These are phyloP conservation scores for Lordiphosa collinella DNA, from an alignment of 1,140 invertebrate species.

Conservation along the genomic window DNA sequence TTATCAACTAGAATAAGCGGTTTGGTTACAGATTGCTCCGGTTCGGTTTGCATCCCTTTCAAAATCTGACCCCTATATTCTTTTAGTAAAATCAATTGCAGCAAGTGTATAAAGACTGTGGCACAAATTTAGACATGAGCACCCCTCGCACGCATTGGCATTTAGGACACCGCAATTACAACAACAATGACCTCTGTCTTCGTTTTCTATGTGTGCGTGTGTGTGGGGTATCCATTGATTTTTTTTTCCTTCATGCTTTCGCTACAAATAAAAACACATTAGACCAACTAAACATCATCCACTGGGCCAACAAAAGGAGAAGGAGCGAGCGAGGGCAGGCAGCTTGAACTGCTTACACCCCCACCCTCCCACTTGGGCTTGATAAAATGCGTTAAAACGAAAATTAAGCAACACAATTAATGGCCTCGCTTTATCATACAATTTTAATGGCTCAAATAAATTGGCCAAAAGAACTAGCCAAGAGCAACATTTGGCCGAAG, in stretches of 20 bases:
- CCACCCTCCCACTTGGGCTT: constrained; percentile 30
- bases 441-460: constrained; percentile 75
- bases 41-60: too few relatives aligned
- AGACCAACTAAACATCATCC: constrained; percentile 40
- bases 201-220: neutral
- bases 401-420: constrained; percentile 77
- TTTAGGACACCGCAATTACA: constrained; percentile 18
- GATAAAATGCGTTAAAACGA: constrained; percentile 75
- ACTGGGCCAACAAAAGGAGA: constrained; percentile 1
- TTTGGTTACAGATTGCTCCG: too few relatives aligned
- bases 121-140: too few relatives aligned
- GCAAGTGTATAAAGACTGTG: too few relatives aligned
- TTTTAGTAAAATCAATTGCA: too few relatives aligned
- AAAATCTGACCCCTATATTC: too few relatives aligned
- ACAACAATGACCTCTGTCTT: constrained; percentile 18
- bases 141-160: constrained; percentile 2
- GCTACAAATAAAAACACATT: constrained; percentile 63
- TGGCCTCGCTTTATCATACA: constrained; percentile 70
- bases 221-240: constrained; percentile 42
- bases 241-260: constrained; percentile 29
- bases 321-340: neutral
- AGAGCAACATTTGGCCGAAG: constrained; percentile 22
- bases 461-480: constrained; percentile 50
- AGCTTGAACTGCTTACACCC: constrained; percentile 9
- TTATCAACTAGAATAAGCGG: too few relatives aligned